Base-by-base conservation (phyloP, 2,888 invertebrate species). In the Epinotia bilunana region DNA sequence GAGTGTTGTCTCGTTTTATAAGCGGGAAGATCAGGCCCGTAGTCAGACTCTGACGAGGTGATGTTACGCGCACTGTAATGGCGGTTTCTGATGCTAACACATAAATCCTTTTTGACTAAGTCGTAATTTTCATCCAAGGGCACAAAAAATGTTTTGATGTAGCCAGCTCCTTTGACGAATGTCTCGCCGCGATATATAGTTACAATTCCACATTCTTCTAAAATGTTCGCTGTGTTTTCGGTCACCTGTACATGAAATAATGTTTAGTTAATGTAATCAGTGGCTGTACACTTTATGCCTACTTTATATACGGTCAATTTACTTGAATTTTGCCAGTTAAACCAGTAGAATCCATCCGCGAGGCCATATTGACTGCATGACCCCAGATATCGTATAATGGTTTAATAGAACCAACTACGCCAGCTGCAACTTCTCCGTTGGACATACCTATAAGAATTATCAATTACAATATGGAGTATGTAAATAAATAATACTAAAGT, bases 321-420 rank as follows among this genome's bases (percentile, higher is more conserved):
- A 97, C 97, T 91, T 98, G 97, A 82, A 98, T 97, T 87, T 95
- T 95, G 60, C 97, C 97, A 2, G 96, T 95, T 78, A 96, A 94
- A 9, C 99, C 99, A 1, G 97, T 98, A 0, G 98, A 98, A 85
- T 99, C 99, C 98, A 99, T 98, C 83, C 99, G 95, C 0, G 98
- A 98, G 3, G 99, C 98, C 95, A 99, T 97, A 90, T 99, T 99
- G 0, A 99, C 99, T 0, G 99, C 97, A 89, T 99, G 97, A 0
- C 99, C 99, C 99, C 99, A 99, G 84, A 99, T 98, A 87, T 99
- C 99, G 88, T 99, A 99, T 63, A 98, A 95, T 0, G 99, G 99
- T 86, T 99, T 99, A 77, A 97, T 96, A 0, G 98, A 97, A 0
- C 99, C 99, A 3, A 99, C 98, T 0, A 99, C 99, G 3, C 99